These are phyloP conservation scores for Holacanthus passer DNA, from an alignment of 2,113 vertebrate species.

Conservation along the genomic window DNA sequence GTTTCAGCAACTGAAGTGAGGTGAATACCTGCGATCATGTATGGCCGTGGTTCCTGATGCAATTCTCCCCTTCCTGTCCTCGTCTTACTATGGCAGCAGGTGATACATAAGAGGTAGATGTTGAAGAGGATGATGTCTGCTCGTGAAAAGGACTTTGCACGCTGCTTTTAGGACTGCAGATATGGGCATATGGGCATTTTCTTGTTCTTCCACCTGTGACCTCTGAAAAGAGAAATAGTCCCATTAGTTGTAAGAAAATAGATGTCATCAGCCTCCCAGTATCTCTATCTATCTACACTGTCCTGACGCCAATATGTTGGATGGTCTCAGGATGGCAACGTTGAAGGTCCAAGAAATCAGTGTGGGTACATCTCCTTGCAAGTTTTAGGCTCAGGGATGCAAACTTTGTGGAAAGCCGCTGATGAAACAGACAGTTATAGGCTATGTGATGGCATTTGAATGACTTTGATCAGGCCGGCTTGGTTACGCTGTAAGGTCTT, in stretches of 20 bases:
- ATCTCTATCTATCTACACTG: background rate
- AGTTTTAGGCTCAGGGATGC: background rate
- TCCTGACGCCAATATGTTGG: background rate
- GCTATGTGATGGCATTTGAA: background rate
- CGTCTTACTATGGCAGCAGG: background rate
- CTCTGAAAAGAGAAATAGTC: background rate
- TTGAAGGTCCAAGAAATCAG: background rate
- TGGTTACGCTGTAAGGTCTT: background rate
- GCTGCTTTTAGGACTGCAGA: too few relatives aligned
- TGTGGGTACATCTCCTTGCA: background rate
- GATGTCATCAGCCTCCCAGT: background rate
- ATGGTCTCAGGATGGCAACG: background rate
- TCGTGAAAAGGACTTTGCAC: background rate
- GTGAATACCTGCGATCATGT: background rate
- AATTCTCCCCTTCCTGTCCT: background rate
- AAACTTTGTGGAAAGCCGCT: background rate
- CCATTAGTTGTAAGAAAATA: background rate
- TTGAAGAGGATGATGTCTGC: background rate
- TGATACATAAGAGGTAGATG: background rate
- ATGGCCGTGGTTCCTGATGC: too few relatives aligned
- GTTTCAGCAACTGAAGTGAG: background rate
- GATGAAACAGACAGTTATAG: background rate
- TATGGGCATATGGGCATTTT: background rate
- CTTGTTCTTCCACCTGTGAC: background rate
- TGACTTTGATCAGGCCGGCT: background rate